Base-by-base conservation (phyloP, 1,140 invertebrate species). In the Apis laboriosa region DNA sequence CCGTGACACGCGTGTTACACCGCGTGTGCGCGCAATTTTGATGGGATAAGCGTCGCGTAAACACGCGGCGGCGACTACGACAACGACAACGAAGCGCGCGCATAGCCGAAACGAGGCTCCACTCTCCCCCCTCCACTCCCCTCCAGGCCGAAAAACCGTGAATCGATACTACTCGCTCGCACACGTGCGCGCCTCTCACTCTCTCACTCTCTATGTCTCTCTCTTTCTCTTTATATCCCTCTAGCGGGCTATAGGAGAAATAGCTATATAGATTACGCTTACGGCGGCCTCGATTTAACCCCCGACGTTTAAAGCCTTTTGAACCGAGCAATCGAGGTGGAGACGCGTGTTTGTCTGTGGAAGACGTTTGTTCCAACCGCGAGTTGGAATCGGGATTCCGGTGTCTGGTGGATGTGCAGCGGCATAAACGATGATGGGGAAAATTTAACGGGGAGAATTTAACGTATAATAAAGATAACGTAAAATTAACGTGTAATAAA, bases 161-260 rank as follows among this genome's bases (percentile, higher is more conserved):
- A 93, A 94, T 94, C 93, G 92, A 94, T 94, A 93, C 43, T 43
- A 55, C 91, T 90, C 92, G 91, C 34, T 43, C 92, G 90, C 91
- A 91, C 61, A 75, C 51, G 75, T 64, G n/a, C 19, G 2, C 11
- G 9, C 0, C 74, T 75, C 76, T 68, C 49, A 68, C 34, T 85
- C 71, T 73, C 7, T 78, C 53, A 64, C 67, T 75, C 71, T 71
- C 15, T 78, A 49, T 67, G 63, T 73, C 1, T 43, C 34, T 43
- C 34, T 84, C 71, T 73, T 17, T 78, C 53, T 67, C 67, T 75
- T 34, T 34, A 34, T 34, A 7, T 43, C 34, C 34, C 34, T 43
- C 34, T 43, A 43, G 34, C 34, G 34, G 34, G 34, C 34, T 43
- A 43, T 43, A 43, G 34, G 34, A 58, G 82, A 86, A 85, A 86